Evolutionary conservation across 2,888 invertebrate species (phyloP).

Genomic region (Drosophila lacicola): DNA sequence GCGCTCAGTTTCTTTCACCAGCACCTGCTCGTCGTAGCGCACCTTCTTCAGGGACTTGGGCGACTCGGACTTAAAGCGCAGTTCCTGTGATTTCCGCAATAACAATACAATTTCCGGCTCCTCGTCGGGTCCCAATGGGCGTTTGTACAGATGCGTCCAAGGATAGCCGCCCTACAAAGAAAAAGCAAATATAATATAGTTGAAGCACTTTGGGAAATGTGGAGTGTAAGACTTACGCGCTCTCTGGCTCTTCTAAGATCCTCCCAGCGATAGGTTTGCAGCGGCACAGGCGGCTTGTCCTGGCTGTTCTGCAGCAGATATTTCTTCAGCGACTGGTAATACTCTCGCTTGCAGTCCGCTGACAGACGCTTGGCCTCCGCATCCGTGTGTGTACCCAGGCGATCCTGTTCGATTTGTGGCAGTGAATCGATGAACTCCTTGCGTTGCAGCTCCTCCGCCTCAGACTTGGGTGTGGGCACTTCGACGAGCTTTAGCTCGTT

Average conservation of each 20-base stretch:
- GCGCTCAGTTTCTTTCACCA: conserved; percentile 84
- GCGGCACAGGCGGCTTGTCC: conserved; percentile 88
- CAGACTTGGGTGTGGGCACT: conserved; percentile 80
- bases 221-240: conserved; percentile 78
- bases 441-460: conserved; percentile 82
- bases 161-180: conserved; percentile 89
- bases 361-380: conserved; percentile 80
- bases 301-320: conserved; percentile 78
- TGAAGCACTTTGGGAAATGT: not conserved
- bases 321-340: conserved; percentile 84
- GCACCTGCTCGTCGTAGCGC: conserved; percentile 85
- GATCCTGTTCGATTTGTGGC: conserved; percentile 76
- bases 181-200: not conserved
- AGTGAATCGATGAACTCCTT: conserved; percentile 83
- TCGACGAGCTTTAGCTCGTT: conserved; percentile 69
- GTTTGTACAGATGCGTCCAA: conserved; percentile 92
- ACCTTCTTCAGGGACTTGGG: conserved; percentile 85
- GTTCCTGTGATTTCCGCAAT: conserved; percentile 83
- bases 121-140: conserved; percentile 86
- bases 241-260: conserved; percentile 90
- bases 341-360: conserved; percentile 83
- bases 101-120: conserved; percentile 84
- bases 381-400: conserved; percentile 50
- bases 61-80: conserved; percentile 83
- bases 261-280: conserved; percentile 93